Evolutionary conservation across 2,797 vertebrate species (phyloP).

Genomic region (Peromyscus eremicus): DNA sequence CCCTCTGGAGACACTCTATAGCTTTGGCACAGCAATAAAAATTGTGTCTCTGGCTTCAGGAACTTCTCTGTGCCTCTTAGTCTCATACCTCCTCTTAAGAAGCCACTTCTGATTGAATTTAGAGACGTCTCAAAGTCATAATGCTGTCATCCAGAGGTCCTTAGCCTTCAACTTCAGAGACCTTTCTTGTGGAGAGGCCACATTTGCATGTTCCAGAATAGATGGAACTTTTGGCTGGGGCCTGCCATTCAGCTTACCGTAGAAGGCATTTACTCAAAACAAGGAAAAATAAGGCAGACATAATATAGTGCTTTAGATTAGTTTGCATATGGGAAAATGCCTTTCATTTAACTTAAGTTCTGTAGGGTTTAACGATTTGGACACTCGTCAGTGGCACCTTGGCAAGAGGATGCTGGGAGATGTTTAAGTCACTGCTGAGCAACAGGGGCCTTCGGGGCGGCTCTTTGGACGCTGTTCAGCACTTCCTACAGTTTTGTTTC

Average conservation of each 20-base stretch:
- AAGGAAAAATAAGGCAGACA: background rate
- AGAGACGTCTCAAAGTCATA: background rate
- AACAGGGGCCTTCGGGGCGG: background rate
- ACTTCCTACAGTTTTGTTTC: background rate
- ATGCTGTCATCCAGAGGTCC: background rate
- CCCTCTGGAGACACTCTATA: background rate
- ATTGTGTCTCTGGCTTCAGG: background rate
- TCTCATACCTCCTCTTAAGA: background rate
- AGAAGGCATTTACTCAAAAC: background rate
- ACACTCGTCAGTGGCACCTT: background rate
- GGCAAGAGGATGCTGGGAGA: background rate
- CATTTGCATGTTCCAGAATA: background rate
- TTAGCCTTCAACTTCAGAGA: background rate
- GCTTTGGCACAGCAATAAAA: background rate
- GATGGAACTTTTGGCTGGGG: background rate
- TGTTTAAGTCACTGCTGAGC: background rate
- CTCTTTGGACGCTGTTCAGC: background rate
- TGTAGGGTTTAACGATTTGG: background rate
- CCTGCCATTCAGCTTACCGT: background rate
- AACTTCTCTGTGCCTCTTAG: background rate
- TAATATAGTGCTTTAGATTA: background rate
- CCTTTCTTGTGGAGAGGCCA: background rate
- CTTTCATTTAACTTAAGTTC: background rate
- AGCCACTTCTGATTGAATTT: background rate
- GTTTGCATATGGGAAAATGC: background rate